These are phyloP conservation scores for Anguilla japonica DNA, from an alignment of 2,113 vertebrate genomes.

Conservation along the genomic window DNA sequence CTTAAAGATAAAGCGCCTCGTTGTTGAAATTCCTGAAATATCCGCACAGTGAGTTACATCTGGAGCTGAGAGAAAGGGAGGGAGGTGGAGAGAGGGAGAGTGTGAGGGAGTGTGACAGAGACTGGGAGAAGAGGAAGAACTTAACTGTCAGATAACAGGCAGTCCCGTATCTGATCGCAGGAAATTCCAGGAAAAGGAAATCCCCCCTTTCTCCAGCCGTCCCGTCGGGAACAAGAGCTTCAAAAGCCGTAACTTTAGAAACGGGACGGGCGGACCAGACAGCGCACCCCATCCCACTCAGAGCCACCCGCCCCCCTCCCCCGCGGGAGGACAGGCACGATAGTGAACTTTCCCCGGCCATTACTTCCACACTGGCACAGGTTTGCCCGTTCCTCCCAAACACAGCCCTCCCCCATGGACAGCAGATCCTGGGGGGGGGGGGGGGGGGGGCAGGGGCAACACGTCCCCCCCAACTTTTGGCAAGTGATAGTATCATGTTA, in stretches of 20 bases:
- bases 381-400: not conserved
- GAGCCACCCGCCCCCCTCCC: not conserved
- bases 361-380: not conserved
- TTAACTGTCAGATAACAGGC: constrained; percentile 38
- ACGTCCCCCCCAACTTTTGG: not conserved
- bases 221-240: constrained; percentile 28
- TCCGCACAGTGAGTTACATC: constrained; percentile 33
- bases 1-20: constrained; percentile 44
- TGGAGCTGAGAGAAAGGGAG: constrained; percentile 20
- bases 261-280: constrained; percentile 8
- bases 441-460: not conserved
- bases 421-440: too few relatives aligned
- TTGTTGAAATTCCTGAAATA: constrained; percentile 48
- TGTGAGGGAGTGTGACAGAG: constrained; percentile 16
- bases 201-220: constrained; percentile 27
- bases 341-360: not conserved
- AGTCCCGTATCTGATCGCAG: constrained; percentile 49
- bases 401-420: not conserved
- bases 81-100: constrained; percentile 24
- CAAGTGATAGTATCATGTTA: too few relatives aligned
- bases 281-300: not conserved
- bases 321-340: not conserved
- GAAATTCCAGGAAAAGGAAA: constrained; percentile 58
- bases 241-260: constrained; percentile 11
- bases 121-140: constrained; percentile 30